Evolutionary conservation across 2,797 vertebrate species (phyloP).

Genomic region (Apodemus agrarius): DNA sequence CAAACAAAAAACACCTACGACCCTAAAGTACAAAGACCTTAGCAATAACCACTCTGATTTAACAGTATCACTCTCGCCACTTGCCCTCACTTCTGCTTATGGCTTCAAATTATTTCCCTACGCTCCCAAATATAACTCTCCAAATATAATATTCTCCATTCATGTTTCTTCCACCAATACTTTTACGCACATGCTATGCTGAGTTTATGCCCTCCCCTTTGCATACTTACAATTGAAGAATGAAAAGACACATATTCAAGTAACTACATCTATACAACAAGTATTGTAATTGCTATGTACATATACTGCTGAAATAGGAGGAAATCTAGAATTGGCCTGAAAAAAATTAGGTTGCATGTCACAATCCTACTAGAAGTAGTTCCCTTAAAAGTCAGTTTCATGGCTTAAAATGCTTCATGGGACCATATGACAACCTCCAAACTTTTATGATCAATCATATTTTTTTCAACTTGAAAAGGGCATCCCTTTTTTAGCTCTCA

Average conservation of each 20-base stretch:
- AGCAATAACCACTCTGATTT: background rate
- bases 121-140: background rate
- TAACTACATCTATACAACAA: background rate
- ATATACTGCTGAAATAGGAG: background rate
- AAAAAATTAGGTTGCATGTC: background rate
- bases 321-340: background rate
- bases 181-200: conserved; percentile 35
- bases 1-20: background rate
- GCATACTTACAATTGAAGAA: background rate
- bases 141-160: background rate
- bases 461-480: background rate
- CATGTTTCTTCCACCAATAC: background rate
- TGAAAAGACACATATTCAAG: background rate
- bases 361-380: conserved; percentile 1
- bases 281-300: background rate
- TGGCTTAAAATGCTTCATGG: background rate
- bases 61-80: background rate
- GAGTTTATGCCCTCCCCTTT: background rate
- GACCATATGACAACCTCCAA: conserved; percentile 9
- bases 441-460: background rate
- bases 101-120: background rate
- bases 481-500: background rate
- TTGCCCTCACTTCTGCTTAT: background rate
- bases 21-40: conserved; percentile 11
- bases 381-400: conserved; percentile 17